Conservation (phyloP, 30 jellyfish, hydroid and myxozoan genomes). For the Aurelia sp. region DNA sequence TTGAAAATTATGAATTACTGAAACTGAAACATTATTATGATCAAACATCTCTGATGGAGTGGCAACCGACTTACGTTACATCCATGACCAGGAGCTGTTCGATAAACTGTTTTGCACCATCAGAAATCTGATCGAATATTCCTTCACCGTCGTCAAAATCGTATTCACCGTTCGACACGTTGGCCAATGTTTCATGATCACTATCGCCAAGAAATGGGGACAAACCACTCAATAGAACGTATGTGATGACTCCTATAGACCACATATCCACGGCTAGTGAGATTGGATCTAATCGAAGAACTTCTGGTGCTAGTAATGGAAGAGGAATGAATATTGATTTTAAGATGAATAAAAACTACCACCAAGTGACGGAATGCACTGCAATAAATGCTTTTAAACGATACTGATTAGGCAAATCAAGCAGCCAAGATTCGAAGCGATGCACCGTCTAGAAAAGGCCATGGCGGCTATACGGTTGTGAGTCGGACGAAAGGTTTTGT, state of each 20-base stretch:
- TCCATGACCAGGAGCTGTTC: slow-evolving; percentile 72
- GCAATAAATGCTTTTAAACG: too few relatives aligned
- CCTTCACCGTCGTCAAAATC: slow-evolving; percentile 93
- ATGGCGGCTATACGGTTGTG: too few relatives aligned
- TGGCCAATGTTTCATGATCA: slow-evolving; percentile 81
- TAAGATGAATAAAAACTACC: too few relatives aligned
- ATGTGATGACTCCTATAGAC: slow-evolving; percentile 91
- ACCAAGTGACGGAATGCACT: too few relatives aligned
- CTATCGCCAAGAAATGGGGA: slow-evolving; percentile 94
- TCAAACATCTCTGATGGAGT: too few relatives aligned
- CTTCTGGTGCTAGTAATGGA: slow-evolving; percentile 85
- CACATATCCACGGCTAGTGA: slow-evolving; percentile 91
- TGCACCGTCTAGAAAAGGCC: too few relatives aligned
- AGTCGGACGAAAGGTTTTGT: too few relatives aligned
- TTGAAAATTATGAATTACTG: too few relatives aligned
- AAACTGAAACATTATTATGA: too few relatives aligned
- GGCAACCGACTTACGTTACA: slow-evolving; percentile 69
- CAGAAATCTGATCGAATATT: slow-evolving; percentile 83
- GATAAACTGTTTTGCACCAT: slow-evolving; percentile 81
- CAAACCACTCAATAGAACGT: slow-evolving; percentile 89
- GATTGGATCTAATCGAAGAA: slow-evolving; percentile 72
- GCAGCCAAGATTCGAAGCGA: too few relatives aligned
- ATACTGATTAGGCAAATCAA: too few relatives aligned
- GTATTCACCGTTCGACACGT: slow-evolving; percentile 79
- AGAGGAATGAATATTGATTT: neutral